Conservation (phyloP, 1,140 invertebrate species). For the Drosophila lacertosa region DNA sequence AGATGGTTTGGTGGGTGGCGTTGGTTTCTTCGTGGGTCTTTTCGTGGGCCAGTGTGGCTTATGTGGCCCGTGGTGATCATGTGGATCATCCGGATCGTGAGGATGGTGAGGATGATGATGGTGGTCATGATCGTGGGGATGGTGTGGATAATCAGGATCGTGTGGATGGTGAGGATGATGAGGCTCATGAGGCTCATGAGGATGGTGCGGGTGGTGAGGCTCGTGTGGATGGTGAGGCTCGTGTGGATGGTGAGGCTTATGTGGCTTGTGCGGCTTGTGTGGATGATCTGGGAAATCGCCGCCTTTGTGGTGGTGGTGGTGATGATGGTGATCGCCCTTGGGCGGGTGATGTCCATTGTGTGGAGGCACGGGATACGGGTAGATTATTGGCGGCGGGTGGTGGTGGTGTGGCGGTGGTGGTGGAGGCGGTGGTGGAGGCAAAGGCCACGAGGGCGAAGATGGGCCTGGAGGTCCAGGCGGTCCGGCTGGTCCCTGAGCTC, state of each 20-base stretch:
- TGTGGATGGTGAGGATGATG: not conserved
- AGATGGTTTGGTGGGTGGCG: not conserved
- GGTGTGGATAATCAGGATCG: not conserved
- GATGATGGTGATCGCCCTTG: conserved; percentile 18
- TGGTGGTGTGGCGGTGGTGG: conserved; percentile 3
- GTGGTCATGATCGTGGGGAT: not conserved
- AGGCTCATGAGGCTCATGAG: not conserved
- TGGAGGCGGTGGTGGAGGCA: not conserved
- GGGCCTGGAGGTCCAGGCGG: conserved; percentile 12
- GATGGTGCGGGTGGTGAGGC: not conserved
- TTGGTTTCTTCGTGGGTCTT: not conserved
- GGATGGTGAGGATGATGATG: not conserved
- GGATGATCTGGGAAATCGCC: not conserved
- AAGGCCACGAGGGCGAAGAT: not conserved
- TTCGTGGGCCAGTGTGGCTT: not conserved
- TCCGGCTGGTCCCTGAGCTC: conserved; percentile 23
- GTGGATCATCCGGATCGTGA: not conserved
- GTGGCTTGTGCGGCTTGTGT: not conserved
- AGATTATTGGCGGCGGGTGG: conserved; percentile 13
- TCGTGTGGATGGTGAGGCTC: not conserved
- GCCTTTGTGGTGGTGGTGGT: not conserved
- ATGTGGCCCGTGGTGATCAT: conserved; percentile 1
- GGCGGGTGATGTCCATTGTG: conserved; percentile 4
- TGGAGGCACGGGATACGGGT: conserved; percentile 2
- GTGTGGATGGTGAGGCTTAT: not conserved